These are phyloP conservation scores for Hyles vespertilio DNA, from an alignment of 1,140 invertebrate species.

Conservation along the genomic window DNA sequence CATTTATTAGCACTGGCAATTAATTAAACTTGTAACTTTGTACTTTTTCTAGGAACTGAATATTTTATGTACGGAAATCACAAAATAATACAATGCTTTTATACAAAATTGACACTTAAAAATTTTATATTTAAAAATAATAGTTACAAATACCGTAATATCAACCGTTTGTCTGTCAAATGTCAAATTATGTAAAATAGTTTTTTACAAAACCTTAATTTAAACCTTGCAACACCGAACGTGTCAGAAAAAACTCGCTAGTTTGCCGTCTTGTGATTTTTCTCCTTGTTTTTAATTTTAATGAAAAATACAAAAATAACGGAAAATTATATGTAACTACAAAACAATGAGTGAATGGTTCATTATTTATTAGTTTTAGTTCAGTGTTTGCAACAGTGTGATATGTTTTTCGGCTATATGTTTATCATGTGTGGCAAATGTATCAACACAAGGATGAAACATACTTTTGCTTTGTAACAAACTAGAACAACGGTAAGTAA, in stretches of 20 bases:
- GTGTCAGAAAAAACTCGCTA: slow-evolving; percentile 24
- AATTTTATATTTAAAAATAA: too few relatives aligned
- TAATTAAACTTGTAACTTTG: too few relatives aligned
- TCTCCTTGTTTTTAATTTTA: slow-evolving; percentile 60
- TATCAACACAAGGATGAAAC: slow-evolving; percentile 66
- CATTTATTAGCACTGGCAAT: too few relatives aligned
- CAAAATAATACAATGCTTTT: too few relatives aligned
- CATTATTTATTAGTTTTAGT: slow-evolving; percentile 26
- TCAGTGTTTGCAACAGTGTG: slow-evolving; percentile 27
- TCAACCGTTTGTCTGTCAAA: too few relatives aligned
- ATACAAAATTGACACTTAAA: too few relatives aligned
- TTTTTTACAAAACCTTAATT: too few relatives aligned
- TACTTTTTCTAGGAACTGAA: too few relatives aligned
- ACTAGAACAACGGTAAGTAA: slow-evolving; percentile 57
- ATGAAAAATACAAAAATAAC: slow-evolving; percentile 53
- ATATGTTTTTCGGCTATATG: slow-evolving; percentile 28
- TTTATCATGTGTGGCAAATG: slow-evolving; percentile 63
- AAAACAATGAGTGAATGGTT: slow-evolving; percentile 40
- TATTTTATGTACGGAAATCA: too few relatives aligned
- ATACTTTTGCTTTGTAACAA: slow-evolving; percentile 61
- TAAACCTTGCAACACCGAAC: slow-evolving; percentile 1
- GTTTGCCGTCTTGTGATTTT: slow-evolving; percentile 54
- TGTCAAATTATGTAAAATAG: too few relatives aligned
- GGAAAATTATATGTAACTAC: slow-evolving; percentile 64
- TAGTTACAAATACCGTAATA: too few relatives aligned